Conservation (phyloP, 2,797 vertebrate genomes). For the Pseudomugil tenellus region DNA sequence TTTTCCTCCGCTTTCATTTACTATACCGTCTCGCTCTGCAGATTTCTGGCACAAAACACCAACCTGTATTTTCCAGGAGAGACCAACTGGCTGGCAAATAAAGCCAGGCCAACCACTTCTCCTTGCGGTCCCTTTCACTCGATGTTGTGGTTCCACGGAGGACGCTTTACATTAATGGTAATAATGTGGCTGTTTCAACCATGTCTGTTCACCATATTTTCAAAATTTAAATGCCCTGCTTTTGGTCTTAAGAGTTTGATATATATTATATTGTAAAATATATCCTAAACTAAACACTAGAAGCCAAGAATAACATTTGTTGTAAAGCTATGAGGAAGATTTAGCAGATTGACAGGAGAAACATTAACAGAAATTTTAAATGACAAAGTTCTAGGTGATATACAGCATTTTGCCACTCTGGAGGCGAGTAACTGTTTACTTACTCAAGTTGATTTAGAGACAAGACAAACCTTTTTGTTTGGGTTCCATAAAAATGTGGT, state of each 20-base stretch:
- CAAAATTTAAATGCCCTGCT: background rate
- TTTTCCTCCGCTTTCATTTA: constrained; percentile 58
- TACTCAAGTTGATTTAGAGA: constrained; percentile 39
- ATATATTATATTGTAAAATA: background rate
- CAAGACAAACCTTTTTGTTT: constrained; percentile 10
- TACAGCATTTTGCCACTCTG: constrained; percentile 9
- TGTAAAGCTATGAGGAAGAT: constrained; percentile 6
- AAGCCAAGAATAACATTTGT: constrained; percentile 13
- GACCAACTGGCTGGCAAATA: constrained; percentile 50
- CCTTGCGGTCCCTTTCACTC: constrained; percentile 51
- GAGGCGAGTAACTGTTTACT: constrained; percentile 9
- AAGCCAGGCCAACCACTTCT: constrained; percentile 51
- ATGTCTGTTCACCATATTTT: background rate
- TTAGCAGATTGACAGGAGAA: constrained; percentile 11
- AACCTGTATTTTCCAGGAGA: constrained; percentile 65
- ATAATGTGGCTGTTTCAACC: constrained; percentile 5
- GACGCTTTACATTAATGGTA: background rate
- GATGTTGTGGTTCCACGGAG: constrained; percentile 25
- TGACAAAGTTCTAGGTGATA: constrained; percentile 25
- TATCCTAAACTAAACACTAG: constrained; percentile 4
- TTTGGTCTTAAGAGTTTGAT: background rate
- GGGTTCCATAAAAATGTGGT: constrained; percentile 27
- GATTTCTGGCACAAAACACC: constrained; percentile 55
- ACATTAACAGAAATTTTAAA: constrained; percentile 15
- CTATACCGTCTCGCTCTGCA: constrained; percentile 39